These are phyloP conservation scores for Tokudaia tokunoshimensis DNA, from an alignment of 2,797 vertebrate species.

Conservation along the genomic window DNA sequence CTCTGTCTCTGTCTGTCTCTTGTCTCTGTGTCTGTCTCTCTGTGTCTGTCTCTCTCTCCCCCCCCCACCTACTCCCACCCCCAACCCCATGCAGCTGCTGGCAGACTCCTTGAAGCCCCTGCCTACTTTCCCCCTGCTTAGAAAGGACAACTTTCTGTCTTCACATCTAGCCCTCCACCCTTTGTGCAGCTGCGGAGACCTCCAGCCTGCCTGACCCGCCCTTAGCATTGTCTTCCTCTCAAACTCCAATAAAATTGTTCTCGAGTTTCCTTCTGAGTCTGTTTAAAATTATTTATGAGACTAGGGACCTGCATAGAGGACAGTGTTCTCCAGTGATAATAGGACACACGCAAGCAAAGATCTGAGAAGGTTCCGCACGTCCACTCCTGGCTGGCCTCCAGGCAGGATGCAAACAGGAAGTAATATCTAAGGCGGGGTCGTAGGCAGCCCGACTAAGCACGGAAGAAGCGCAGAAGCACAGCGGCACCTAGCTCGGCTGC, in stretches of 20 bases:
- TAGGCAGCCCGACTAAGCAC: not conserved
- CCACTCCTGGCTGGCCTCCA: no score
- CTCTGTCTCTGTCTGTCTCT: no score
- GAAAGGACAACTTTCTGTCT: not conserved
- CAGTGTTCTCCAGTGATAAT: not conserved
- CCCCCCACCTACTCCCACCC: not conserved
- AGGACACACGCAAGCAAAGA: not conserved
- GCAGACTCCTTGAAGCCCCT: not conserved
- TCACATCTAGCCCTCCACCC: not conserved
- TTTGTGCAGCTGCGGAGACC: not conserved
- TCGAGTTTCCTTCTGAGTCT: not conserved
- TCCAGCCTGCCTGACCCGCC: not conserved
- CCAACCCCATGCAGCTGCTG: not conserved
- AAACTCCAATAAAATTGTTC: not conserved
- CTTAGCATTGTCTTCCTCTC: not conserved
- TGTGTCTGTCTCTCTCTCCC: not conserved
- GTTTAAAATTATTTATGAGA: not conserved
- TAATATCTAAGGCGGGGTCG: not conserved
- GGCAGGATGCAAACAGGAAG: not conserved
- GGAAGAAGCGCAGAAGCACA: rapidly evolving
- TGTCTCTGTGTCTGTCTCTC: not conserved
- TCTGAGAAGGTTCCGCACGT: not conserved
- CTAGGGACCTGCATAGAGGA: not conserved
- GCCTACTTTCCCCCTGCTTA: not conserved
- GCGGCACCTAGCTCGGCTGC: not conserved